Evolutionary conservation across 2,888 invertebrate genomes (phyloP), one percentile per base, ranked within the genome.

Genomic region (Bombylius discolor): DNA sequence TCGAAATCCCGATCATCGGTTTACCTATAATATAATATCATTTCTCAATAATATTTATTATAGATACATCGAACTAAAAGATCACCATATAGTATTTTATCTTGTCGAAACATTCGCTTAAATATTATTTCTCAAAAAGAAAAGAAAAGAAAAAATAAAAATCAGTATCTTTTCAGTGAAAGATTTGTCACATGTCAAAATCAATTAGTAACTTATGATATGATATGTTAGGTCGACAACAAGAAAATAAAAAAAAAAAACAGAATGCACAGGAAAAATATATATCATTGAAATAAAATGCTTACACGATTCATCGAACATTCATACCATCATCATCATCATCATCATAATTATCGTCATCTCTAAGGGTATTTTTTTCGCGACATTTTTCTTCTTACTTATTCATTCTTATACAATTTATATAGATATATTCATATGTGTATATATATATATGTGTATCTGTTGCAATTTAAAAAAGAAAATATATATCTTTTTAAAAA

Each of bases 141-240:
- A n/a, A n/a, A n/a, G n/a, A n/a, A n/a, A n/a, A n/a, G n/a, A n/a
- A n/a, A n/a, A n/a, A n/a, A n/a, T n/a, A n/a, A n/a, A 11, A 23
- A 23, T 23, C 23, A 23, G 23, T 23, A 23, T 23, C 23, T 42
- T 11, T 42, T 11, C 39, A 61, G 61, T 64, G 63, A 62, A 63
- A 64, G 71, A 70, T 70, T 70, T 71, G 71, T 70, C 71, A 71
- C 68, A 70, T 70, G 70, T 70, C 70, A 71, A 67, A 67, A 68
- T 70, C 71, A 71, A 70, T 70, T 70, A 70, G 69, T 66, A 66
- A 68, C 67, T 34, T 49, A 42, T 42, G 39, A 42, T 42, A 42
- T 42, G 39, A 42, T 23, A 23, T 42, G 39, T 11, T 42, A 42
- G 12, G 9, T 42, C 39, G 11, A 42, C 8, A 36, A 36, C 6